Evolutionary conservation across 2,888 invertebrate species (phyloP), one percentile per base, ranked within the genome.

Genomic region (Mythimna loreyi): DNA sequence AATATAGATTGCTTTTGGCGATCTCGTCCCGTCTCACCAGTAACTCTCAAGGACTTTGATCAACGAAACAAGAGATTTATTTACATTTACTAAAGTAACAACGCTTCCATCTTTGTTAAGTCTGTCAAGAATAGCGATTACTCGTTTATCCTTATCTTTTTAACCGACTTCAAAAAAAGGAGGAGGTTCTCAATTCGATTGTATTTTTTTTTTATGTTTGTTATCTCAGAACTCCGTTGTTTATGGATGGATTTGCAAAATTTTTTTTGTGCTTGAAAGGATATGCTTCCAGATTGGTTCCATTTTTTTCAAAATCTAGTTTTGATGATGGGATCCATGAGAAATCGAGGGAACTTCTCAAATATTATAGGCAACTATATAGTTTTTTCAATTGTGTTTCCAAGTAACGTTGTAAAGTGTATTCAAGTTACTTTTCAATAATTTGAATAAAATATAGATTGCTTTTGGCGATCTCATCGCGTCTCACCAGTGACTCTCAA

Each of bases 71-170:
- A 60, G 36, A 53, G 52, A 28, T 25, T 19, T 45, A 69, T 70
- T 69, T 69, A 30, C 59, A 69, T 68, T 43, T 69, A 43, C 40
- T 50, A 25, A 68, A 30, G 58, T n/a, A 68, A 5, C 47, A 49
- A 21, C 19, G 23, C 36, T 49, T 7, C 16, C 28, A 30, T 28
- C 58, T 40, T 43, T 59, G 57, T 40, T 23, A 3, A 23, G 67
- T 21, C 16, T 33, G 21, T 43, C 25, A 59, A 43, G 25, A 16
- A 8, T 25, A 21, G 19, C 25, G 25, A 19, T 9, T 40, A 8
- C 36, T 40, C 56, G 21, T 3, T 40, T 47, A 23, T 1, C 4
- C 19, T 19, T 30, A 9, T 19, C 28, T 30, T 25, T n/a, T n/a
- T n/a, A n/a, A n/a, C n/a, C n/a, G n/a, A n/a, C n/a, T n/a, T n/a